These are phyloP conservation scores for Pogonocichla stellata DNA, from an alignment of 2,113 vertebrate genomes.

Conservation along the genomic window DNA sequence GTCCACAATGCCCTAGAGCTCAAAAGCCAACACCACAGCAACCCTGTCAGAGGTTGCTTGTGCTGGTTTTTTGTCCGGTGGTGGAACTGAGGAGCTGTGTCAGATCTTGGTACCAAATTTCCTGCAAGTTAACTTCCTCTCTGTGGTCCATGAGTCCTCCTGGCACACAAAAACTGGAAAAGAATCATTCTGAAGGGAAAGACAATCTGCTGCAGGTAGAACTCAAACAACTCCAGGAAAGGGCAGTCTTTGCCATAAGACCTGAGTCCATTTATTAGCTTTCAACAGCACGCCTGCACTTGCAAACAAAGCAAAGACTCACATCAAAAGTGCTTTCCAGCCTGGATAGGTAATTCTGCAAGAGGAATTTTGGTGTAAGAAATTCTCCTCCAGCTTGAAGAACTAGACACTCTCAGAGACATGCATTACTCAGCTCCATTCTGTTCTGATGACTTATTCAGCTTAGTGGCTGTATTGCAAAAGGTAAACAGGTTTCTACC, in stretches of 20 bases:
- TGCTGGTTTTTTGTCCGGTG: not conserved
- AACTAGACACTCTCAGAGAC: not conserved
- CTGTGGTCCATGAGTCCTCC: constrained; percentile 46
- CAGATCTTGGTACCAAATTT: not conserved
- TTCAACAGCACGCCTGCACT: not conserved
- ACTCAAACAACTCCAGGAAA: not conserved
- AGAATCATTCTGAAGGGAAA: not conserved
- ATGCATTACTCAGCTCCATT: constrained; percentile 6
- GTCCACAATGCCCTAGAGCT: not conserved
- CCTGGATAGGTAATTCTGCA: not conserved
- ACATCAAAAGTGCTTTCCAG: not conserved
- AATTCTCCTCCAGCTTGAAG: not conserved
- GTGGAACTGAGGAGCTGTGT: not conserved
- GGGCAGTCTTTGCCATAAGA: not conserved
- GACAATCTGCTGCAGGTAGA: not conserved
- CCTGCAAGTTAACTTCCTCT: not conserved
- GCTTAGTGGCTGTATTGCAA: not conserved
- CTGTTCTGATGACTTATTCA: constrained; percentile 18
- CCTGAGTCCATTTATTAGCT: not conserved
- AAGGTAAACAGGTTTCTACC: constrained; percentile 44
- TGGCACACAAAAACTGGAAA: constrained; percentile 19
- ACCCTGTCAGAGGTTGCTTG: not conserved
- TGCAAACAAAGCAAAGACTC: not conserved
- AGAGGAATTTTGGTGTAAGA: not conserved
- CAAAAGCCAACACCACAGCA: not conserved